phyloP scores from a whole-genome alignment of 2,797 vertebrate species.

The Paramormyrops hopkinsi region DNA sequence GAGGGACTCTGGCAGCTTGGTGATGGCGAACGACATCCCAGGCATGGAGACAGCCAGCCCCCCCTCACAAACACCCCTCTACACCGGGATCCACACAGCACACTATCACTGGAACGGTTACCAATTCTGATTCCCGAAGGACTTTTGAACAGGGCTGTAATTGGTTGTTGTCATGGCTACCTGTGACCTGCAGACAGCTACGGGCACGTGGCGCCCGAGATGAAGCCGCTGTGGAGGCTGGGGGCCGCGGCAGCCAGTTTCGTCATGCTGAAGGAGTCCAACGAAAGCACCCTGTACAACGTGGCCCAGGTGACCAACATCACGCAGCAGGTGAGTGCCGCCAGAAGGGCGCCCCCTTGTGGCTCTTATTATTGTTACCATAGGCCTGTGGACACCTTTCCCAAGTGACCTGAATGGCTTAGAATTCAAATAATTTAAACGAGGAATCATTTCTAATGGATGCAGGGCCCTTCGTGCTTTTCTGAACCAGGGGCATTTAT shows the following conservation, averaged over 20 bases:
- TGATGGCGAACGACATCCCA: slow-evolving; percentile 70
- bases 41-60: slow-evolving; percentile 54
- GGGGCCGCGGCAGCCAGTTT: slow-evolving; percentile 69
- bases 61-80: background rate
- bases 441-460: background rate
- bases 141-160: background rate
- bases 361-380: background rate
- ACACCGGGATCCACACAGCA: background rate
- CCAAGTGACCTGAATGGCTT: background rate
- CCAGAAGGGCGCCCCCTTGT: background rate
- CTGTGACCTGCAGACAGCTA: slow-evolving; percentile 63
- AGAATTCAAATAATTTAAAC: background rate
- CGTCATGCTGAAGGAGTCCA: slow-evolving; percentile 78
- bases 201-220: slow-evolving; percentile 64
- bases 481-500: background rate
- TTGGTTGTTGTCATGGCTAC: background rate
- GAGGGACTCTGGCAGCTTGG: slow-evolving; percentile 49
- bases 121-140: background rate
- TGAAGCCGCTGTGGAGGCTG: slow-evolving; percentile 74
- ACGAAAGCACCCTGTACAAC: slow-evolving; percentile 72
- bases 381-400: background rate
- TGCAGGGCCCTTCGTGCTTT: background rate
- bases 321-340: slow-evolving; percentile 76
- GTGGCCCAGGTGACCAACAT: slow-evolving; percentile 72
- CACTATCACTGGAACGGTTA: background rate